phyloP scores from a whole-genome alignment of 2,888 invertebrate genomes.

The Terebella lapidaria region DNA sequence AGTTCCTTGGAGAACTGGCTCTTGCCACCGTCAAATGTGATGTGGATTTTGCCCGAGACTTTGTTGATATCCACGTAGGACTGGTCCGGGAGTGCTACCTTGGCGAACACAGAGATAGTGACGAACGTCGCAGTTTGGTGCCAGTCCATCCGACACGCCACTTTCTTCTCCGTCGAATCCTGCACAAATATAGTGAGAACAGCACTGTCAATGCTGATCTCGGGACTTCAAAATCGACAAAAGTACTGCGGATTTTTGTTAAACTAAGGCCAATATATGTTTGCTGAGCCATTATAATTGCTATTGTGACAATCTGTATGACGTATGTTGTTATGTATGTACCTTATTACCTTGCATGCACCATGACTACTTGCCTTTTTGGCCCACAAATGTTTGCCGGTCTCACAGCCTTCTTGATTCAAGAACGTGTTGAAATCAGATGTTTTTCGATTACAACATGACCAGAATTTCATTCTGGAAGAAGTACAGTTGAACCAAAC shows the following conservation, averaged over 20 bases:
- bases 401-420: slow-evolving; percentile 82
- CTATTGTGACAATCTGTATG: not conserved
- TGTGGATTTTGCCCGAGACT: slow-evolving; percentile 68
- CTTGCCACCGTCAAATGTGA: slow-evolving; percentile 73
- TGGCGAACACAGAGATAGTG: slow-evolving; percentile 83
- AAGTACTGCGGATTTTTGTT: not conserved
- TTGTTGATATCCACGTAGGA: slow-evolving; percentile 79
- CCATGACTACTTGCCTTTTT: slow-evolving; percentile 59
- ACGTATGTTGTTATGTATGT: no score
- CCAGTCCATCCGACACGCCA: slow-evolving; percentile 82
- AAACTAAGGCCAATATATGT: not conserved
- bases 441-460: slow-evolving; percentile 88
- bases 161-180: slow-evolving; percentile 25
- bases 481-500: slow-evolving; percentile 6
- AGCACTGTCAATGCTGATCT: no score
- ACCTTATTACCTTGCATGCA: no score
- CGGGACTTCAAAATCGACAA: no score
- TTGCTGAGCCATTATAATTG: not conserved
- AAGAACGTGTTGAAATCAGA: slow-evolving; percentile 90
- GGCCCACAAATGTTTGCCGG: slow-evolving; percentile 81
- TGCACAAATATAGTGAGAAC: slow-evolving; percentile 5
- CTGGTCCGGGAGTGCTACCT: slow-evolving; percentile 75
- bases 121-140: slow-evolving; percentile 85
- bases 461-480: slow-evolving; percentile 80
- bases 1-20: slow-evolving; percentile 59